Percentiles rank a stretch among this genome's conserved stretches.
Conservation (phyloP, 2,888 invertebrate species). For the Eulithis testata region DNA sequence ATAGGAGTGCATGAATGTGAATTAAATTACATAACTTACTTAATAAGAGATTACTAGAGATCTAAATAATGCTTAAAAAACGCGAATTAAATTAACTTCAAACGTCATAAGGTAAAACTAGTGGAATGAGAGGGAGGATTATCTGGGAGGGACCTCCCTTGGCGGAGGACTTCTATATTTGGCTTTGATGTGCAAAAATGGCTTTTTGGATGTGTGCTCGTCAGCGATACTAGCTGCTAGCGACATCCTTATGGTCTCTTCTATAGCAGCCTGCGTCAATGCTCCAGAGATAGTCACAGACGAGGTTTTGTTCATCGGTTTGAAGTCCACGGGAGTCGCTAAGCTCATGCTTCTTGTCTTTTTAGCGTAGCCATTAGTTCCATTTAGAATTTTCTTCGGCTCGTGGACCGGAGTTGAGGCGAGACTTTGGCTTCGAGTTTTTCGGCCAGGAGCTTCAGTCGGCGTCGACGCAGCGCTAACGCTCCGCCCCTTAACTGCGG, state of each 20-base stretch:
- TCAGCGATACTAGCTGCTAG: constrained; percentile 73
- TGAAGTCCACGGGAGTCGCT: constrained; percentile 59
- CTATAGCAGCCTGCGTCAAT: constrained; percentile 78
- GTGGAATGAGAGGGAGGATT: constrained; percentile 65
- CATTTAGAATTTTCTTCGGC: constrained; percentile 56
- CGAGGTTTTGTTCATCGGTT: constrained; percentile 59
- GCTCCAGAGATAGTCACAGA: constrained; percentile 60
- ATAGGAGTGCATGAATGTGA: constrained; percentile 56
- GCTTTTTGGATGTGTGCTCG: constrained; percentile 70
- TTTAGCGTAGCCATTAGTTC: constrained; percentile 57
- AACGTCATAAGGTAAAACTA: constrained; percentile 61
- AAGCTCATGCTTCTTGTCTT: constrained; percentile 78
- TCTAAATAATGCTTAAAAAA: constrained; percentile 64
- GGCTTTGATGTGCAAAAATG: constrained; percentile 89
- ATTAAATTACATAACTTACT: constrained; percentile 57
- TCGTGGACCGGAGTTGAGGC: constrained; percentile 70
- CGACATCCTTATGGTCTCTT: constrained; percentile 76
- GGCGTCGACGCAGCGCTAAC: constrained; percentile 62
- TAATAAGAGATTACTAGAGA: constrained; percentile 71
- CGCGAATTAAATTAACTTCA: constrained; percentile 48
- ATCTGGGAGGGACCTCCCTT: constrained; percentile 85
- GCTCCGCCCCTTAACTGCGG: constrained; percentile 50
- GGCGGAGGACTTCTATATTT: constrained; percentile 89
- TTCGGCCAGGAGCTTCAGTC: constrained; percentile 50
- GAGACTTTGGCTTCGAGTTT: constrained; percentile 72